Evolutionary conservation across 1,140 invertebrate genomes (phyloP), one percentile per base, ranked within the genome.

Genomic region (Drosophila parvula): DNA sequence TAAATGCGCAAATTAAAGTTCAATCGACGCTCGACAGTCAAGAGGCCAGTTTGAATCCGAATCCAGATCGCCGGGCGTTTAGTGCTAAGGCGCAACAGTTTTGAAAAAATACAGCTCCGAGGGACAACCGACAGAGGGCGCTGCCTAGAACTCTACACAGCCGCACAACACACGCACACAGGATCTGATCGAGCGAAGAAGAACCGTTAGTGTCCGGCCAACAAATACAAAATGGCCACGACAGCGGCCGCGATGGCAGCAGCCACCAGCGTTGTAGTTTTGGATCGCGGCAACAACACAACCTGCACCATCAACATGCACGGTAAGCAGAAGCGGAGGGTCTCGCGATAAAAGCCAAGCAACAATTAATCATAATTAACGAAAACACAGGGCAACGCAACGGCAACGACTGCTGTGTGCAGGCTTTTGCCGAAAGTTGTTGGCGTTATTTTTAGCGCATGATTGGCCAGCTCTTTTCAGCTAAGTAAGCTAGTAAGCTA

Each of bases 271-370:
- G 97, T 98, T 93, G 96, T 98, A 92, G 96, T 97, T 91, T 95
- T 98, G 91, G 97, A 98, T 94, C 95, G 97, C 93, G 97, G 97
- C 92, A 98, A 98, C 93, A 98, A 98, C 94, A 98, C 97, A 92
- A 98, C 97, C 92, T 97, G 97, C 93, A 98, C 97, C 89, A 97
- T 98, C 92, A 98, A 98, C 94, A 94, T 98, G 94, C 97, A 98
- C 93, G 96, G 96, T 97, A 94, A 96, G 95, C 82, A 43, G 77
- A 38, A 55, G 51, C 32, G 5, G 50, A 41, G 16, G 51, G 16
- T 38, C 41, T 11, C 14, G 43, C 45, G 18, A 48, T 60, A 40
- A 34, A 12, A 63, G 5, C 41, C 47, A 43, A 41, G 48, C 44
- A 59, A 36, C 81, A 90, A 90, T 89, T 89, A 89, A 89, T 89